Evolutionary conservation across 2,888 invertebrate species (phyloP).

Genomic region (Mystacides longicornis): DNA sequence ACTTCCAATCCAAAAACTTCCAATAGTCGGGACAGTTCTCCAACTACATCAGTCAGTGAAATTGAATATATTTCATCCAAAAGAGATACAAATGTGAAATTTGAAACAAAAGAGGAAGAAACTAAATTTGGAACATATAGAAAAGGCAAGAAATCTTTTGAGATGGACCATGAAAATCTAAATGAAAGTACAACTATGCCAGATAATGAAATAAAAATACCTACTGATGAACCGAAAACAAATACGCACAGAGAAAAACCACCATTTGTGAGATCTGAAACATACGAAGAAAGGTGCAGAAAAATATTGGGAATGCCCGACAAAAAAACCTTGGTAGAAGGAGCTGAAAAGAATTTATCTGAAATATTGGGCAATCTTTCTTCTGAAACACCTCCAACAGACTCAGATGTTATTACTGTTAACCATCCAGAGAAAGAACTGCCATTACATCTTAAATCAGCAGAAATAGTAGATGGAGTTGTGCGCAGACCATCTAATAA

Average conservation of each 20-base stretch:
- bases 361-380: slow-evolving; percentile 28
- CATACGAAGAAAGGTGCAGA: slow-evolving; percentile 65
- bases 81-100: slow-evolving; percentile 3
- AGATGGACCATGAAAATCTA: not conserved
- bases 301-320: slow-evolving; percentile 60
- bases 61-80: slow-evolving; percentile 36
- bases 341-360: slow-evolving; percentile 27
- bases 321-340: slow-evolving; percentile 33
- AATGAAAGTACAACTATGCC: not conserved
- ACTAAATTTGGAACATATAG: not conserved
- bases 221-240: not conserved
- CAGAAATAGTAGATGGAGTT: slow-evolving; percentile 14
- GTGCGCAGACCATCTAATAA: slow-evolving; percentile 21
- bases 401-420: slow-evolving; percentile 34
- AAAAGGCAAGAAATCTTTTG: slow-evolving; percentile 3
- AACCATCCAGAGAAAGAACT: slow-evolving; percentile 34
- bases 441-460: slow-evolving; percentile 23
- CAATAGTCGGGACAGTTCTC: slow-evolving; percentile 38
- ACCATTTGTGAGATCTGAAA: slow-evolving; percentile 57
- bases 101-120: slow-evolving; percentile 27
- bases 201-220: not conserved
- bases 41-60: slow-evolving; percentile 50
- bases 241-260: slow-evolving; percentile 43
- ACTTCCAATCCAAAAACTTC: slow-evolving; percentile 10
- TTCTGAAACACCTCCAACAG: slow-evolving; percentile 28